These are phyloP conservation scores for Silurus glanis DNA, from an alignment of 2,113 vertebrate genomes.

Conservation along the genomic window DNA sequence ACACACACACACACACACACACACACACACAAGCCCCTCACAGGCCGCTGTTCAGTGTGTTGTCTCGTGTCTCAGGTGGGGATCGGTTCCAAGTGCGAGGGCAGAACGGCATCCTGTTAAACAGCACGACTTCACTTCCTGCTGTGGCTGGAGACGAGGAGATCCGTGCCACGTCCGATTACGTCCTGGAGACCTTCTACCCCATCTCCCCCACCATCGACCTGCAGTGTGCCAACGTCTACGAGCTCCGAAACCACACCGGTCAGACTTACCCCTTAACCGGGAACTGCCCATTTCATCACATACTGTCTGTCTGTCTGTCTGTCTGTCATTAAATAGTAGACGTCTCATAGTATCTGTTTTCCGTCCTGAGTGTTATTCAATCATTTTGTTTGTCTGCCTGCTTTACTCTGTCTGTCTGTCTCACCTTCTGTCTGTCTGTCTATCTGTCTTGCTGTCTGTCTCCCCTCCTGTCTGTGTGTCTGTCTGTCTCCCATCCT, in stretches of 20 bases:
- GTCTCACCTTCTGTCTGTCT: not conserved
- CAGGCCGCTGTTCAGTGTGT: not conserved
- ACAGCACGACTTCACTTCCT: conserved; percentile 75
- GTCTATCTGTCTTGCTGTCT: not conserved
- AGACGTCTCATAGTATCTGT: not conserved
- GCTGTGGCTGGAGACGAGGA: conserved; percentile 77
- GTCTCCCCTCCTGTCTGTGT: not conserved
- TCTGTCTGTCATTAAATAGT: not conserved
- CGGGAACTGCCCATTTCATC: not conserved
- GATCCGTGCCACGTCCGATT: conserved; percentile 71
- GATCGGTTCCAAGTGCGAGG: conserved; percentile 83
- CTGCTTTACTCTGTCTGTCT: not conserved
- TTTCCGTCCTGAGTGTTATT: not conserved
- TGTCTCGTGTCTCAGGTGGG: conserved; percentile 71
- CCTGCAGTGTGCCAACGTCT: conserved; percentile 78
- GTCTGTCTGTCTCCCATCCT: not conserved
- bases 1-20: too few species aligned
- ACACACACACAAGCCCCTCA: not conserved
- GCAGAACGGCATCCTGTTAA: conserved; percentile 74
- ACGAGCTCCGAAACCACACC: conserved; percentile 71
- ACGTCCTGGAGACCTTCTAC: conserved; percentile 81
- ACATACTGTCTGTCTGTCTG: not conserved
- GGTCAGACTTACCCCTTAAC: conserved; percentile 64
- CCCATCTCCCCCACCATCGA: conserved; percentile 88
- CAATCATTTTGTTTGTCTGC: not conserved